These are phyloP conservation scores for Sipha maydis DNA, from an alignment of 2,888 invertebrate species.

Conservation along the genomic window DNA sequence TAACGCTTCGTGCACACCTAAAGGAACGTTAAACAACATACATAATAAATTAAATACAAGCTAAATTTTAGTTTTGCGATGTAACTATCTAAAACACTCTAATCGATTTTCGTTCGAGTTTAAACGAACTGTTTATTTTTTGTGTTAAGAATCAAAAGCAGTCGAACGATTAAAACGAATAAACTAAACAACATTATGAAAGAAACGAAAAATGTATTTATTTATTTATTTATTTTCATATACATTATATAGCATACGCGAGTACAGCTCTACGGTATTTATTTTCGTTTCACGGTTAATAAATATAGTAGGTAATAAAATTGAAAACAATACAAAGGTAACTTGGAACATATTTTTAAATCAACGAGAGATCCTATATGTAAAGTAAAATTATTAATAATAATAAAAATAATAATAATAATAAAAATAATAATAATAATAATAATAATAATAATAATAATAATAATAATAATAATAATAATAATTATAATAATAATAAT, in stretches of 20 bases:
- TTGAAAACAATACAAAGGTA: constrained; percentile 59
- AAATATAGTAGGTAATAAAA: constrained; percentile 38
- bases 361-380: constrained; percentile 57
- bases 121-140: neutral
- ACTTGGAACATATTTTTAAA: constrained; percentile 54
- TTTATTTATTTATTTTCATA: constrained; percentile 10
- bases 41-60: neutral
- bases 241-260: neutral
- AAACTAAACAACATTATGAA: neutral
- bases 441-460: too few species aligned
- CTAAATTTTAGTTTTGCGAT: too few species aligned
- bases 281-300: constrained; percentile 9
- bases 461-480: too few species aligned
- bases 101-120: neutral
- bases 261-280: constrained; percentile 33
- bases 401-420: neutral
- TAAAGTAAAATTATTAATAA: constrained; percentile 32
- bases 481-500: too few species aligned
- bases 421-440: too few species aligned
- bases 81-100: too few species aligned
- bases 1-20: neutral
- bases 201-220: constrained; percentile 34
- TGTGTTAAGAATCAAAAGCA: neutral
- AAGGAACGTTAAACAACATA: neutral
- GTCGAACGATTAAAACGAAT: neutral